A percentile compares a stretch with the other conserved stretches of the same genome.
Conservation (phyloP, 2,888 invertebrate genomes). For the Omphaloscelis lunosa region DNA sequence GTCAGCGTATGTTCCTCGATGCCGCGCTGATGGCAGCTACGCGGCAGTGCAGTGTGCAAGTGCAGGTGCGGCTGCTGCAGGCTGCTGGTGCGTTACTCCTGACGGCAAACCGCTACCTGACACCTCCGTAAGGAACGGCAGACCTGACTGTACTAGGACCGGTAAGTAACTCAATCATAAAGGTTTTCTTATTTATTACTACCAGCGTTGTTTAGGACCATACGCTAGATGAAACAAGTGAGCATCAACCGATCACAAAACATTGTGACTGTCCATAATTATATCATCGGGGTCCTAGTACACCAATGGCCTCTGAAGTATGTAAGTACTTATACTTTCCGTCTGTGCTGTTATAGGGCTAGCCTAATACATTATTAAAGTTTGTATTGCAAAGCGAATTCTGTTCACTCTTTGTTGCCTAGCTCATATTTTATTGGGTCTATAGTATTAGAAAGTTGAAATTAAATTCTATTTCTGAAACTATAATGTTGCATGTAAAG, state of each 20-base stretch:
- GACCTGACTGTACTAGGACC: conserved; percentile 92
- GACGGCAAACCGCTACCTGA: conserved; percentile 95
- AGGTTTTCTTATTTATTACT: not conserved
- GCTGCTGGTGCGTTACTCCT: conserved; percentile 97
- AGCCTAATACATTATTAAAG: not conserved
- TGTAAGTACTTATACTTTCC: not conserved
- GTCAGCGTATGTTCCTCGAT: conserved; percentile 93
- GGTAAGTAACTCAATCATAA: conserved; percentile 75
- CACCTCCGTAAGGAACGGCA: conserved; percentile 93
- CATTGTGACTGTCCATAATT: not conserved
- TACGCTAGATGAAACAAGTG: not conserved
- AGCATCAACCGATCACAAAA: not conserved
- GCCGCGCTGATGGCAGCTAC: conserved; percentile 95
- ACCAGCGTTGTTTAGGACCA: not conserved
- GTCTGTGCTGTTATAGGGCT: not conserved
- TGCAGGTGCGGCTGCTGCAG: conserved; percentile 93
- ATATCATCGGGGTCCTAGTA: not conserved
- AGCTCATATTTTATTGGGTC: conserved; percentile 18
- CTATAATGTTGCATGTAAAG: conserved; percentile 5
- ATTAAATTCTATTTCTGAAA: conserved; percentile 20
- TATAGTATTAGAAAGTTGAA: conserved; percentile 19
- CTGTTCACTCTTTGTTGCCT: conserved; percentile 29
- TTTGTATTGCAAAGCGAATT: conserved; percentile 51
- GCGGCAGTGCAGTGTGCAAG: conserved; percentile 96
- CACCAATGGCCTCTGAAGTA: not conserved